Percentiles rank a stretch among this genome's conserved stretches.
Conservation (phyloP, 2,888 invertebrate species). For the Cryptophagus acutangulus region DNA sequence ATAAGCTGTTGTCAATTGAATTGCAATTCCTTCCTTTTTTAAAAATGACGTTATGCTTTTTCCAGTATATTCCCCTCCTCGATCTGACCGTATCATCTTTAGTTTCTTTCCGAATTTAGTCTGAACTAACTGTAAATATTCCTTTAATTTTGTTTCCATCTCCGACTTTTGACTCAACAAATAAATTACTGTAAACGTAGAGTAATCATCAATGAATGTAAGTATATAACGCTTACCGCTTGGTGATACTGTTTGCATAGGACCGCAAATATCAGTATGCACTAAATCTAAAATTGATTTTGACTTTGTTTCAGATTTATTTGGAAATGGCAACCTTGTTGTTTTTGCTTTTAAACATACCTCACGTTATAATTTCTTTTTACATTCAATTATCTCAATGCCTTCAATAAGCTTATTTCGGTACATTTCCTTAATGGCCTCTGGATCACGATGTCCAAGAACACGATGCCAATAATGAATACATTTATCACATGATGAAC, state of each 20-base stretch:
- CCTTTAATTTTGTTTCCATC: slow-evolving; percentile 4
- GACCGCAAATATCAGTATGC: slow-evolving; percentile 35
- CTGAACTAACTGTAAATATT: slow-evolving; percentile 8
- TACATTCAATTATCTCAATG: slow-evolving; percentile 4
- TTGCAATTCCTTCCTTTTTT: slow-evolving; percentile 32
- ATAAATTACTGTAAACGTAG: slow-evolving; percentile 9
- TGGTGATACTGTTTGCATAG: slow-evolving; percentile 30
- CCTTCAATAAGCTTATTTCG: slow-evolving; percentile 1
- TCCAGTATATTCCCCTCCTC: slow-evolving; percentile 35
- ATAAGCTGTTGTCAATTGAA: slow-evolving; percentile 40
- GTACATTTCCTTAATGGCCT: background rate
- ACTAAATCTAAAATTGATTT: slow-evolving; percentile 24
- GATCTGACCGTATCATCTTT: slow-evolving; percentile 21
- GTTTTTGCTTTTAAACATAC: slow-evolving; percentile 7
- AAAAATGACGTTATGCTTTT: slow-evolving; percentile 33
- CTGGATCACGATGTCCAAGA: slow-evolving; percentile 1
- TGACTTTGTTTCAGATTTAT: background rate
- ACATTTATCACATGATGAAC: too few species aligned
- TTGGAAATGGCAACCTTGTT: slow-evolving; percentile 2
- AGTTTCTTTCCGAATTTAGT: slow-evolving; percentile 2
- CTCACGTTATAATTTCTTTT: slow-evolving; percentile 3
- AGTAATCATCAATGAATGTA: slow-evolving; percentile 12
- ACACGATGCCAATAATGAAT: background rate
- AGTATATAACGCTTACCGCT: slow-evolving; percentile 8
- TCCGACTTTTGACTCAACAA: slow-evolving; percentile 8